Conservation (phyloP, 2,888 invertebrate species). For the Carpatolechia fugitivella region DNA sequence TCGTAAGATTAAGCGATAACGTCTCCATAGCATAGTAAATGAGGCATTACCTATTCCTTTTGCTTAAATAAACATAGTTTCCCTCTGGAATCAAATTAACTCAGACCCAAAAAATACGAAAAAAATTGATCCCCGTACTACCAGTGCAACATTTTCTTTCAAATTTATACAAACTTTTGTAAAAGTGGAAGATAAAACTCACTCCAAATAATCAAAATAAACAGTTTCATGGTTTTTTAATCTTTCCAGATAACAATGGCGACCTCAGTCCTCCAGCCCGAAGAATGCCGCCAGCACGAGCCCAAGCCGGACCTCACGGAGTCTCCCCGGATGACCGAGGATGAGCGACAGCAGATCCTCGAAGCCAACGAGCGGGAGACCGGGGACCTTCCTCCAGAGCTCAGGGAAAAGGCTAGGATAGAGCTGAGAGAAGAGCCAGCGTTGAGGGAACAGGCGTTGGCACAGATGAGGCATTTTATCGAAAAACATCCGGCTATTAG, state of each 20-base stretch:
- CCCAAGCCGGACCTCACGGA: conserved; percentile 51
- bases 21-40: too few species aligned
- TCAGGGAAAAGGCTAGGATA: conserved; percentile 81
- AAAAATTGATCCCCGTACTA: too few species aligned
- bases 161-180: too few species aligned
- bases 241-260: conserved; percentile 55
- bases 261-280: conserved; percentile 69
- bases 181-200: too few species aligned
- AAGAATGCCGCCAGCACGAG: conserved; percentile 60
- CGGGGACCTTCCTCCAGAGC: conserved; percentile 74
- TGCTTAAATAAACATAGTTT: too few species aligned
- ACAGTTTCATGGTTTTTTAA: conserved; percentile 1
- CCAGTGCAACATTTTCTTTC: too few species aligned
- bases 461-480: conserved; percentile 91
- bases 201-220: too few species aligned
- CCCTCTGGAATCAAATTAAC: too few species aligned
- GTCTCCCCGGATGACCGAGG: conserved; percentile 54
- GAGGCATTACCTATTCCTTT: too few species aligned
- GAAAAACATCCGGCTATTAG: conserved; percentile 89
- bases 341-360: conserved; percentile 51
- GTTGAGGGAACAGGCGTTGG: conserved; percentile 84
- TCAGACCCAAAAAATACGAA: too few species aligned
- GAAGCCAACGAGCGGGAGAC: conserved; percentile 64
- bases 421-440: conserved; percentile 90
- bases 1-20: too few species aligned